Base-by-base conservation (phyloP, 2,113 vertebrate species). In the Cyrtonyx montezumae region DNA sequence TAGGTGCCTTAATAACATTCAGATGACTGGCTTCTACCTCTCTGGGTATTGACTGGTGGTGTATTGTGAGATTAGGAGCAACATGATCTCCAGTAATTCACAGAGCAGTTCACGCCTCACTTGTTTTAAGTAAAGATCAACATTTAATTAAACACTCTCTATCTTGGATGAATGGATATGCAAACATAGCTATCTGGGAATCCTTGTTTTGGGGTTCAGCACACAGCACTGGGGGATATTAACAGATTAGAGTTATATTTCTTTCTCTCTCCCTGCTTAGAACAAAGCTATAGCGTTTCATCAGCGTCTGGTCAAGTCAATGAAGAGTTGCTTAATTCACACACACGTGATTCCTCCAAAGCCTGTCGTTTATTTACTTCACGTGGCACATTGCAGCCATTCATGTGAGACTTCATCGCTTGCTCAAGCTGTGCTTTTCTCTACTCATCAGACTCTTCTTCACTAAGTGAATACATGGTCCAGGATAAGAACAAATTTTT, bases 71-170 rank as follows among this genome's bases (percentile, higher is more conserved):
- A 91, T 89, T 49, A 78, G 61, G 65, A 77, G 51, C 68, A 70
- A 61, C 37, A 6, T 46, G 28, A 87, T 82, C 68, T 55, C 63
- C 46, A 43, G 71, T 78, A 83, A 68, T 53, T 90, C 78, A 65
- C 55, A 1, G 1, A 92, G 68, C 61, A 46, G 30, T 80, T 89
- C 65, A 80, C 36, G 90, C 70, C 30, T 95, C 80, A 32, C 65
- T 87, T 51, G 22, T 70, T 93, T 74, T 75, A 90, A 34, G 59
- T 63, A 42, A 84, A 70, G 87, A 90, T 78, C 55, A 87, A 13
- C 71, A 28, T 87, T 68, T 85, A 94, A 91, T 96, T 93, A 87
- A 75, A 79, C 42, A 26, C 37, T 13, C 62, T 81, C 42, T 70
- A 13, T 51, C 43, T 53, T 56, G 65, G 32, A 26, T 78, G 87